phyloP scores from a whole-genome alignment of 1,140 invertebrate species.

The Temnothorax nylanderi region DNA sequence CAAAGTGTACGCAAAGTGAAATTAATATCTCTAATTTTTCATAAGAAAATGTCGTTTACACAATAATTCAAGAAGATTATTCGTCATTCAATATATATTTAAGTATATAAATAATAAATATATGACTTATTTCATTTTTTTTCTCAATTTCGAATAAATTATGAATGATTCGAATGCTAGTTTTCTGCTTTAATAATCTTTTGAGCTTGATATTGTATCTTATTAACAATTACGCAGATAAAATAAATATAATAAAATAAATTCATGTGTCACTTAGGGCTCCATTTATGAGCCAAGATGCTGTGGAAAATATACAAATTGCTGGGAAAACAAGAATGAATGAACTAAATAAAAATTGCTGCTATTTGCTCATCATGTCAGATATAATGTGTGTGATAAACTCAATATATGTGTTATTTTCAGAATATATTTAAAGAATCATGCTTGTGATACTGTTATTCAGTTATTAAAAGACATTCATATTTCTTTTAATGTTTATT shows the following conservation, averaged over 20 bases:
- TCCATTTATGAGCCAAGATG: neutral
- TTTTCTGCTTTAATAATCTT: neutral
- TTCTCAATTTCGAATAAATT: neutral
- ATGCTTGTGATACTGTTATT: neutral
- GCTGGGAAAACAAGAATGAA: neutral
- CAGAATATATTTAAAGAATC: neutral
- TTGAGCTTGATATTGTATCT: neutral
- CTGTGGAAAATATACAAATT: constrained; percentile 2
- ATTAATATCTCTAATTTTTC: neutral
- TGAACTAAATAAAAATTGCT: constrained; percentile 15
- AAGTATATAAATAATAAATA: neutral
- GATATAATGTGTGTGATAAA: neutral
- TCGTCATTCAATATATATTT: neutral
- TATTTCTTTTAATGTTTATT: neutral
- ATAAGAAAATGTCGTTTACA: neutral
- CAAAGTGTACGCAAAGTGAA: neutral
- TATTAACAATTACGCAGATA: neutral
- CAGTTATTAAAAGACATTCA: neutral
- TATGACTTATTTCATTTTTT: neutral
- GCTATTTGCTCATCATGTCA: neutral
- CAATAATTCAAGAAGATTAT: neutral
- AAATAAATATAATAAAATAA: neutral
- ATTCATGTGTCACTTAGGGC: neutral
- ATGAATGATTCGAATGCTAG: neutral
- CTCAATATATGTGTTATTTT: neutral